Base-by-base conservation (phyloP, 2,888 invertebrate genomes). In the Xanthia icteritia region DNA sequence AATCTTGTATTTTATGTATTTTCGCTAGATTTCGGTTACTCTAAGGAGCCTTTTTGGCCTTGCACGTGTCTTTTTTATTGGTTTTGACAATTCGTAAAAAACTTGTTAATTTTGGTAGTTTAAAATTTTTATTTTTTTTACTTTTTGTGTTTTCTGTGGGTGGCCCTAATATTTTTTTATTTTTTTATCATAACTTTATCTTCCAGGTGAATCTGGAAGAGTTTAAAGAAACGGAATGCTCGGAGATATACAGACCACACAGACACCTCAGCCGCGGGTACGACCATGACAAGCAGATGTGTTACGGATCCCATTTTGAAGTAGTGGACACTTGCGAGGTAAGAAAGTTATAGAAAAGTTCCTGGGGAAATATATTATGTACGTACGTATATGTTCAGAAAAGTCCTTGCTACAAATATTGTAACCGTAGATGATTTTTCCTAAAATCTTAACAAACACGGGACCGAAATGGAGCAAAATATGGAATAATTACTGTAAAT, bases 261-360 rank as follows among this genome's bases (percentile, higher is more conserved):
- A 70, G 86, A 42, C 86, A 64, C n/a, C 60, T 86, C 45, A 58
- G 1, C 1, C 64, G 65, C 11, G 86, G 86, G 1, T 86, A 84
- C 48, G 79, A 85, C 20, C 71, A 68, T 36, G 20, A 67, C 0
- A 84, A 20, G 8, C 86, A 86, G 68, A 84, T 79, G 82, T 86
- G 86, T 45, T 86, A 82, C 45, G 86, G 86, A 2, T 64, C 56
- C 8, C 20, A 61, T 5, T 13, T 5, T 20, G n/a, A 39, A 20
- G 23, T 76, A 9, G 48, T 84, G 11, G 86, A 86, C 54, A 86
- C 86, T 5, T 86, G 86, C 15, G 81, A 86, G 75, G 86, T 86
- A 63, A 76, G 51, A 8, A 15, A 58, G 20, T 31, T 9, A 20
- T 36, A 17, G 5, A 73, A 31, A 54, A 23, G 6, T 20, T 31